Base-by-base conservation (phyloP, 2,888 invertebrate species). In the Orchestes rusci region DNA sequence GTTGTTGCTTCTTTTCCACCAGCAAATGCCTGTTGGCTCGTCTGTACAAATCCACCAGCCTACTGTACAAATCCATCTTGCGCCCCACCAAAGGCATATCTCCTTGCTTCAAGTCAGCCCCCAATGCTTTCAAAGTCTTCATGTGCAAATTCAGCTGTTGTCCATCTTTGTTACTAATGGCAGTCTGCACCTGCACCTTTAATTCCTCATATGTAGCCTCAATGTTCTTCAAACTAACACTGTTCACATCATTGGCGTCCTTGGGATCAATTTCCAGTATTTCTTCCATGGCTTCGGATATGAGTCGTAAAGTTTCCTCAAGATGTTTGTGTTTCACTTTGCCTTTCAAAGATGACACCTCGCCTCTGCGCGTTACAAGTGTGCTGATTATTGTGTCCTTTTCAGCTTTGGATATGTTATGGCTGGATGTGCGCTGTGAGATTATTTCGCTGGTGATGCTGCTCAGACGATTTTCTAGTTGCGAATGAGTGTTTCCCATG, bases 41-140 rank as follows among this genome's bases (percentile, higher is more conserved):
- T 20, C 53, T 53, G 34, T 52, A 55, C 3, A 38, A 31, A 1
- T 29, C 7, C 2, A 44, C 37, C n/a, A 58, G 32, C 27, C 45
- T 50, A 13, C 48, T 46, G 12, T 51, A 46, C 4, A 58, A 20
- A 34, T 44, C 40, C 12, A 45, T 39, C 41, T 59, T 58, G 5
- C 48, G 50, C 16, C 55, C 53, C 4, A 46, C 48, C 15, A 51
- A 28, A 3, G 55, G 51, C 1, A 54, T 52, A 4, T 50, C 45
- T 23, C 44, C 51, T 52, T 56, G 46, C 36, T 60, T 57, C 8
- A 60, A 42, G 32, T 58, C 54, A 1, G 51, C 53, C 10, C 53
- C 56, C 4, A 60, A 39, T 2, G 53, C 50, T 43, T 55, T 50
- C 1, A 59, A 48, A 2, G 56, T 57, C 19, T 52, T 39, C 20